phyloP scores from a whole-genome alignment of 2,113 vertebrate genomes.

The Atrichornis clamosus region DNA sequence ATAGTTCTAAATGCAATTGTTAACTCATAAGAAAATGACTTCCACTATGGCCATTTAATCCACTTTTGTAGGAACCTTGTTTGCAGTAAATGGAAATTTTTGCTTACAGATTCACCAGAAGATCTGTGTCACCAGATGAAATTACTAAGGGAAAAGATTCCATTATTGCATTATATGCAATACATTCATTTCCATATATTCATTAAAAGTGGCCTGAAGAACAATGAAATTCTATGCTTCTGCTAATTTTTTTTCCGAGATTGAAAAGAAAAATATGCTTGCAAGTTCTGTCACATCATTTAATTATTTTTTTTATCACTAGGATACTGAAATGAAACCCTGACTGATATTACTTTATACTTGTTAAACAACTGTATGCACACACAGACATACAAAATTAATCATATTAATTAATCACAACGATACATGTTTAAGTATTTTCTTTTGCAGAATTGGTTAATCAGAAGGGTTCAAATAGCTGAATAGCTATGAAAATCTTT shows the following conservation, averaged over 20 bases:
- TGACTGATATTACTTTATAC: neutral
- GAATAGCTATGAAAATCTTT: neutral
- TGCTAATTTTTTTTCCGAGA: neutral
- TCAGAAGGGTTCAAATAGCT: neutral
- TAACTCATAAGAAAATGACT: neutral
- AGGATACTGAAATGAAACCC: neutral
- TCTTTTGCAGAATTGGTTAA: neutral
- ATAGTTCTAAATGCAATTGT: neutral
- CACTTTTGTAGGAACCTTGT: neutral
- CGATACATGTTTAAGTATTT: neutral
- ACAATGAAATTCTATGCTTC: neutral
- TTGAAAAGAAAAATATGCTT: neutral
- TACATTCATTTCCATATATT: neutral
- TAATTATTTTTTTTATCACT: neutral
- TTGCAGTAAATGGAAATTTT: slow-evolving; percentile 12
- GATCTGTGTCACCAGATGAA: neutral
- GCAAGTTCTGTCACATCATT: neutral
- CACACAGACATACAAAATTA: neutral
- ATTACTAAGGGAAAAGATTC: neutral
- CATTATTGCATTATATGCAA: neutral
- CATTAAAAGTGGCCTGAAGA: neutral
- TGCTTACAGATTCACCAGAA: slow-evolving; percentile 2
- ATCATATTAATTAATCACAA: neutral
- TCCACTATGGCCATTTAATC: neutral
- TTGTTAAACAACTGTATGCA: neutral